These are phyloP conservation scores for Diachasma alloeum DNA, from an alignment of 1,140 invertebrate genomes.

Conservation along the genomic window DNA sequence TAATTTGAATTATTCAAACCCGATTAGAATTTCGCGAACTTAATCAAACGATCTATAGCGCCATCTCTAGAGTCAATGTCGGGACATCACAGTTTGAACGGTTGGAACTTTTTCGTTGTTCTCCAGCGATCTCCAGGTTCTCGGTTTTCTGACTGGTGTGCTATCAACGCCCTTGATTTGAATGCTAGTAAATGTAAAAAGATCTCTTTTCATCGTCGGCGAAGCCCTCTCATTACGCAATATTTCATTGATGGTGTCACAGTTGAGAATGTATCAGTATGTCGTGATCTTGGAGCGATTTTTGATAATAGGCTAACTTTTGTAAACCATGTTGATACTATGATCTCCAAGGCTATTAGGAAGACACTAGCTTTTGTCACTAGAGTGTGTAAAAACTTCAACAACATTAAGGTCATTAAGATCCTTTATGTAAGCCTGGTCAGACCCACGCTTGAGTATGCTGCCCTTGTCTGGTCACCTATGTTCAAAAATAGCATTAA, in stretches of 20 bases:
- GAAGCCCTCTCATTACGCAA: neutral
- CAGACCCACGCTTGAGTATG: neutral
- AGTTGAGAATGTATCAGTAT: neutral
- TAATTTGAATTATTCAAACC: too few species aligned
- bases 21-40: too few species aligned
- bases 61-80: too few species aligned
- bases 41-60: too few species aligned
- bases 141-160: neutral
- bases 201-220: neutral
- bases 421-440: neutral
- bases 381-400: neutral
- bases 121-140: too few species aligned
- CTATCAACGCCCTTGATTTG: neutral
- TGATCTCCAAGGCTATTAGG: neutral
- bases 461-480: neutral
- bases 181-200: neutral
- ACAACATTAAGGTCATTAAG: too few species aligned
- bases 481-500: neutral
- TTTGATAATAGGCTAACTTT: slow-evolving; percentile 17
- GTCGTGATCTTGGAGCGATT: neutral
- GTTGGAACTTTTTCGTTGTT: too few species aligned
- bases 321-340: neutral
- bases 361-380: neutral
- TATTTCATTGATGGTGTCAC: neutral
- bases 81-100: too few species aligned